phyloP scores from a whole-genome alignment of 2,797 vertebrate genomes.

The Lepidocolaptes lacrymiger region DNA sequence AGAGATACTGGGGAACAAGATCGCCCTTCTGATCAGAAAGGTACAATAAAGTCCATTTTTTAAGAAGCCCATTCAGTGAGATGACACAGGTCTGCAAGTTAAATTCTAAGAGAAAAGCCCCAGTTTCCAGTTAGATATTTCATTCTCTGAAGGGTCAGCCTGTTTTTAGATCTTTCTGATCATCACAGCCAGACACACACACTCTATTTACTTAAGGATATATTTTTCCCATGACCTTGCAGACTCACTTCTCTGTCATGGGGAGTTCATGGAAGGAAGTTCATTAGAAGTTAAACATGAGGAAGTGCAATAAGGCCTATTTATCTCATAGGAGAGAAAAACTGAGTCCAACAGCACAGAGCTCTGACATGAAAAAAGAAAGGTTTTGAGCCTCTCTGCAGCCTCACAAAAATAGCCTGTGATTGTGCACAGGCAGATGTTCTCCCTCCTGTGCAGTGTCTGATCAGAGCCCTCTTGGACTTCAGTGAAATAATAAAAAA shows the following conservation, averaged over 20 bases:
- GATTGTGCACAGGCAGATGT: background rate
- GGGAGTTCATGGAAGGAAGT: background rate
- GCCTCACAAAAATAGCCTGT: background rate
- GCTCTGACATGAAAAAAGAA: background rate
- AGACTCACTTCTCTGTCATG: background rate
- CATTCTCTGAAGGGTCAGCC: background rate
- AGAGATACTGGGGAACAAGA: background rate
- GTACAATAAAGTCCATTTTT: background rate
- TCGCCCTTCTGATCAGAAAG: background rate
- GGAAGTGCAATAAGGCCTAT: conserved; percentile 13
- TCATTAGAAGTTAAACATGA: background rate
- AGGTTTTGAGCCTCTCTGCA: background rate
- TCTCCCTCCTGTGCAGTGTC: background rate
- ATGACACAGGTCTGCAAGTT: background rate
- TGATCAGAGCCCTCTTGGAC: conserved; percentile 21
- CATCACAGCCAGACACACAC: background rate
- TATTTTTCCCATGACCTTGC: conserved; percentile 48
- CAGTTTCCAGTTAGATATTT: background rate
- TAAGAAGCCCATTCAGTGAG: background rate
- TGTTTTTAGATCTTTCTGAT: background rate
- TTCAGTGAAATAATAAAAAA: background rate
- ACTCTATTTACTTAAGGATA: background rate
- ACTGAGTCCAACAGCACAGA: background rate
- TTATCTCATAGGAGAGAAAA: background rate
- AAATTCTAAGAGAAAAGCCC: background rate